These are phyloP conservation scores for Meloe dianella DNA, from an alignment of 2,888 invertebrate species.

Conservation along the genomic window DNA sequence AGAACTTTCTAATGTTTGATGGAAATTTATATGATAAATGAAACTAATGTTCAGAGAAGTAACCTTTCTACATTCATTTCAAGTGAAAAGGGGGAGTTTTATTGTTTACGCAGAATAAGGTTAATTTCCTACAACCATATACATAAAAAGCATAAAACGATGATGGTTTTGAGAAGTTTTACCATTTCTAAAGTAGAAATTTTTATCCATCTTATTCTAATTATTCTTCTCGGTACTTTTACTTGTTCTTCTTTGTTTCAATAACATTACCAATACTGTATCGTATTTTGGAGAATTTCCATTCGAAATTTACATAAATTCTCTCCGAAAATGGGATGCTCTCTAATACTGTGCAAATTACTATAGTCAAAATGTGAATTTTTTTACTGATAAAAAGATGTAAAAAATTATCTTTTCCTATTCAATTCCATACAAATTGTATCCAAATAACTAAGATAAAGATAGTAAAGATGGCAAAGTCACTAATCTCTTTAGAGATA, in stretches of 20 bases:
- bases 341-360: background rate
- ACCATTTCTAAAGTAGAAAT: background rate
- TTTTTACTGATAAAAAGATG: background rate
- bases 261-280: background rate
- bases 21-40: background rate
- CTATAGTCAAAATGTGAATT: background rate
- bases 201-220: background rate
- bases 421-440: background rate
- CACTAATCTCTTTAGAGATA: background rate
- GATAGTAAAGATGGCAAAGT: background rate
- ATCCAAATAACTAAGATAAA: constrained; percentile 3
- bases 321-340: background rate
- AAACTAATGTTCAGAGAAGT: background rate
- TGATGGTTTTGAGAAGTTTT: background rate
- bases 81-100: constrained; percentile 3
- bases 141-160: background rate
- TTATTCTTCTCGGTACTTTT: background rate
- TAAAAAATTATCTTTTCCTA: background rate
- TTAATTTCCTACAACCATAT: constrained; percentile 4
- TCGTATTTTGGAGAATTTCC: background rate
- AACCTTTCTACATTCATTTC: background rate
- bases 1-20: background rate
- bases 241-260: background rate
- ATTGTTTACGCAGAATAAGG: background rate
- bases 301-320: background rate